These are phyloP conservation scores for Sphecodes monilicornis DNA, from an alignment of 2,888 invertebrate genomes.

Conservation along the genomic window DNA sequence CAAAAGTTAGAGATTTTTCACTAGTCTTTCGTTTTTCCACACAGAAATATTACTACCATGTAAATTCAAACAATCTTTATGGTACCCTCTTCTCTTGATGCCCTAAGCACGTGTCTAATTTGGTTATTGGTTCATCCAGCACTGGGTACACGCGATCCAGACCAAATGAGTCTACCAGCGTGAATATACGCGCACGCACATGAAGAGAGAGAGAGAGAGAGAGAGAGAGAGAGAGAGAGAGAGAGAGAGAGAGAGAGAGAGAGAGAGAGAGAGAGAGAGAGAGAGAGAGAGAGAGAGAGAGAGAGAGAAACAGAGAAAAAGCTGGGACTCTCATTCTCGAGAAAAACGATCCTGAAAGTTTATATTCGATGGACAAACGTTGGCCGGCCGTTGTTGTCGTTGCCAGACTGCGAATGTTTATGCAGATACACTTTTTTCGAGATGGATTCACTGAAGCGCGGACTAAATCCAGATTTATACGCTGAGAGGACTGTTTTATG, in stretches of 20 bases:
- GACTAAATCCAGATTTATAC: neutral
- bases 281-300: neutral
- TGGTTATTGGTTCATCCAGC: too few species aligned
- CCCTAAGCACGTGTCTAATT: too few species aligned
- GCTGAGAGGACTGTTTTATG: neutral
- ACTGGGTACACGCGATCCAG: too few species aligned
- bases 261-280: neutral
- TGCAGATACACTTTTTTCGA: neutral
- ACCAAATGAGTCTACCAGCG: neutral
- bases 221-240: neutral
- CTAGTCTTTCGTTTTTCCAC: too few species aligned
- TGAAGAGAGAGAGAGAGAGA: neutral
- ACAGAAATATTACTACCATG: too few species aligned
- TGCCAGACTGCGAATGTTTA: slow-evolving; percentile 9
- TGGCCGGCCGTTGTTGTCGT: neutral
- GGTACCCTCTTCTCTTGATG: too few species aligned
- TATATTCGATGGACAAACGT: neutral
- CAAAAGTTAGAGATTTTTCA: too few species aligned
- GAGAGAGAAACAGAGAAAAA: neutral
- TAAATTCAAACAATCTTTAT: too few species aligned
- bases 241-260: neutral
- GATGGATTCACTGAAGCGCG: neutral
- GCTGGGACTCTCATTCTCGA: neutral
- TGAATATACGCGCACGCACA: neutral
- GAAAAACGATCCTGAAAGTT: neutral